Evolutionary conservation across 2,797 vertebrate species (phyloP).

Genomic region (Oreochromis mossambicus): DNA sequence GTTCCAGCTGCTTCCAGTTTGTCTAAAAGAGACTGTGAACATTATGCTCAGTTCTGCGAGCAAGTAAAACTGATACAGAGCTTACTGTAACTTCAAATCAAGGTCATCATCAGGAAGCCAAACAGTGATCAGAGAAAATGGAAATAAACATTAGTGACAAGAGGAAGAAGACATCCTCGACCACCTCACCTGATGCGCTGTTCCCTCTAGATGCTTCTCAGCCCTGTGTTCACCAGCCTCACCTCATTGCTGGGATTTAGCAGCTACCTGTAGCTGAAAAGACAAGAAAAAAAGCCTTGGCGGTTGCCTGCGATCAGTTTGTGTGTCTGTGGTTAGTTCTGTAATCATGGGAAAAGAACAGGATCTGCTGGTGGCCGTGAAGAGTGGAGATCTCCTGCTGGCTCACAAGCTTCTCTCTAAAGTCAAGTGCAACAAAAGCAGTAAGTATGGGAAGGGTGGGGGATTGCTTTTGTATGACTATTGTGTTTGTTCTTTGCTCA

Average conservation of each 20-base stretch:
- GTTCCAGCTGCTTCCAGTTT: not conserved
- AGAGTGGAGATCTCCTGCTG: conserved; percentile 75
- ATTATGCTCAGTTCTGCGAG: not conserved
- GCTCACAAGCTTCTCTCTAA: conserved; percentile 77
- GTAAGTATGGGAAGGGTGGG: conserved; percentile 58
- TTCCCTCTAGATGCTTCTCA: not conserved
- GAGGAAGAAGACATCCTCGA: not conserved
- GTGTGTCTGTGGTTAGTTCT: not conserved
- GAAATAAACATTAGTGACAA: not conserved
- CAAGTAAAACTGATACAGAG: not conserved
- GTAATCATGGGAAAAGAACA: conserved; percentile 78
- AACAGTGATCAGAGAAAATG: conserved; percentile 12
- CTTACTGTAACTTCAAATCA: not conserved
- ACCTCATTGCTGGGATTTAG: not conserved
- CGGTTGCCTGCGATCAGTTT: not conserved
- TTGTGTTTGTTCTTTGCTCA: not conserved
- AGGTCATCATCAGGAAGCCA: not conserved
- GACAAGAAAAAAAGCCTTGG: not conserved
- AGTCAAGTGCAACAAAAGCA: conserved; percentile 78
- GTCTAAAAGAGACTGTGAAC: not conserved
- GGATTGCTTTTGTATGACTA: not conserved
- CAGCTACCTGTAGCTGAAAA: conserved; percentile 2
- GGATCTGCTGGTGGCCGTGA: conserved; percentile 77
- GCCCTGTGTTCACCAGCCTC: not conserved
- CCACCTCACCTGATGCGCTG: not conserved